phyloP scores from a whole-genome alignment of 2,113 vertebrate genomes.

The Atractosteus spatula region DNA sequence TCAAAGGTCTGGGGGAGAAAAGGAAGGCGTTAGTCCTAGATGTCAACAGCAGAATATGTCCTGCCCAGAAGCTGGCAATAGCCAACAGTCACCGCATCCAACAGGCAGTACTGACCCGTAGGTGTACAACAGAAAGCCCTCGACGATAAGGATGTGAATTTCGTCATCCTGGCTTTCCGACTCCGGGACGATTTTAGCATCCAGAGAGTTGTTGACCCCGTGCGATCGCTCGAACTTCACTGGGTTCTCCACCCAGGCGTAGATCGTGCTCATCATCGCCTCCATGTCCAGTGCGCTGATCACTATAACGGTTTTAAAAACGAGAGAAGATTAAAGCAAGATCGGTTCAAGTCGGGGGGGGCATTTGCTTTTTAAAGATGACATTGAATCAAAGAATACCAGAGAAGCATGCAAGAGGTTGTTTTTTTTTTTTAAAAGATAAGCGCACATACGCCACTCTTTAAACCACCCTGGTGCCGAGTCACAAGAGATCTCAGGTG shows the following conservation, averaged over 20 bases:
- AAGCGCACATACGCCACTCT: constrained; percentile 8
- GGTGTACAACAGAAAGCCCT: constrained; percentile 93
- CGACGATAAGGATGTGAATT: constrained; percentile 85
- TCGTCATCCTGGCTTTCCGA: constrained; percentile 54
- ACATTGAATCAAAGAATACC: too few relatives aligned
- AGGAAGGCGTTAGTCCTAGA: neutral
- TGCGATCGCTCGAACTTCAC: constrained; percentile 91
- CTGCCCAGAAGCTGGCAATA: too few relatives aligned
- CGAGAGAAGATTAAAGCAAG: constrained; percentile 1
- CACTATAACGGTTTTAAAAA: constrained; percentile 54
- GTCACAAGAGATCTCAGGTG: constrained; percentile 46
- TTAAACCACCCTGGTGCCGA: constrained; percentile 24
- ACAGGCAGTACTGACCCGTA: constrained; percentile 64
- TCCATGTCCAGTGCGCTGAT: constrained; percentile 92
- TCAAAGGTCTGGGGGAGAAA: constrained; percentile 72
- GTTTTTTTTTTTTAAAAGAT: constrained; percentile 10
- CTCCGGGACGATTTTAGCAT: constrained; percentile 56
- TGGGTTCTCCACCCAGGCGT: constrained; percentile 81
- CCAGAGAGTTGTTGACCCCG: constrained; percentile 78
- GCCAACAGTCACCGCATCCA: too few relatives aligned
- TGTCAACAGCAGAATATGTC: too few relatives aligned
- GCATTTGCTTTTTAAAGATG: constrained; percentile 3
- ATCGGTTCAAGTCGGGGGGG: constrained; percentile 1
- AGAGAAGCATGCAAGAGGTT: constrained; percentile 40
- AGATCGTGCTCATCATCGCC: constrained; percentile 92